phyloP scores from a whole-genome alignment of 2,888 invertebrate species.

The Cryptocephalus primarius region DNA sequence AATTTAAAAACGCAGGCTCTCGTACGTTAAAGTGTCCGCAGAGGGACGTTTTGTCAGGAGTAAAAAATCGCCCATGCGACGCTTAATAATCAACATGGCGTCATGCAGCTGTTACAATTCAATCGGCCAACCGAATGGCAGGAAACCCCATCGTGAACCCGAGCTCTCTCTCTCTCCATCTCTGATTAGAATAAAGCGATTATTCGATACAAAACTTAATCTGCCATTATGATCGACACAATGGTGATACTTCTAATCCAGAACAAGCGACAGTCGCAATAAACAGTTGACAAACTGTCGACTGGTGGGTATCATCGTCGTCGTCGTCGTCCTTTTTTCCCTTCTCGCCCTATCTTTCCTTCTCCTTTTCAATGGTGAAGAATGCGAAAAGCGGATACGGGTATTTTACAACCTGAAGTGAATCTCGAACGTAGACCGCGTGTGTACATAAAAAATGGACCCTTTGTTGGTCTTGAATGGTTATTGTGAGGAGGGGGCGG shows the following conservation, averaged over 20 bases:
- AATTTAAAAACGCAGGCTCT: neutral
- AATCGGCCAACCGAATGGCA: constrained; percentile 9
- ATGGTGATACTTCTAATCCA: constrained; percentile 15
- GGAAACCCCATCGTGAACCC: neutral
- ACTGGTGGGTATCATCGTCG: neutral
- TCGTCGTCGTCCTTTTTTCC: neutral
- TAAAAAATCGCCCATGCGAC: too few relatives aligned
- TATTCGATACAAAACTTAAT: constrained; percentile 21
- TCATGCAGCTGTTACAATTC: constrained; percentile 13
- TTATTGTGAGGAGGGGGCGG: constrained; percentile 18
- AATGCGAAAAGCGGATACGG: constrained; percentile 12
- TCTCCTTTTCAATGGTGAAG: neutral
- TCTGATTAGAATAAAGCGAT: constrained; percentile 16
- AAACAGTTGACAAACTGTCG: constrained; percentile 8
- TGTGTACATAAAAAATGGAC: constrained; percentile 17
- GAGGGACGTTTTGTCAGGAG: too few relatives aligned
- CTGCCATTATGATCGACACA: constrained; percentile 17
- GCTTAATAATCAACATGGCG: constrained; percentile 9
- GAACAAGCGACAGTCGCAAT: constrained; percentile 9
- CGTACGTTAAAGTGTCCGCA: too few relatives aligned
- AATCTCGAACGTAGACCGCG: constrained; percentile 11
- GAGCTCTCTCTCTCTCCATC: constrained; percentile 4
- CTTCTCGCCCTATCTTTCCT: neutral
- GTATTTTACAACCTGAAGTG: constrained; percentile 6
- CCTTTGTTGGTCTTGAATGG: constrained; percentile 21